Evolutionary conservation across 2,797 vertebrate genomes (phyloP), one percentile per base, ranked within the genome.

Genomic region (Lepilemur septentrionalis): DNA sequence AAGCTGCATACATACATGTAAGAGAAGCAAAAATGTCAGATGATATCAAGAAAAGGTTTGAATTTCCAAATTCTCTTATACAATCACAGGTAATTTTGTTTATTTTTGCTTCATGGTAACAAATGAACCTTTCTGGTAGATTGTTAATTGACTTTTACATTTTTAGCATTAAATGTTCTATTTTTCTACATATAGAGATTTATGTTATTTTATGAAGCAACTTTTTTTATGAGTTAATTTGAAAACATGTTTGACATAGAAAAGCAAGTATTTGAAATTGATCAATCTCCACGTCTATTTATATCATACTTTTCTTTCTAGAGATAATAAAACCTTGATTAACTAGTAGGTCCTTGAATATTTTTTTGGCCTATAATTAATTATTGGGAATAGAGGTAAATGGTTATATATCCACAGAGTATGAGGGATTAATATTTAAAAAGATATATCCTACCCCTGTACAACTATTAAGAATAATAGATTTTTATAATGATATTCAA

Each of bases 21-120:
- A 97, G 65, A 95, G 83, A 97, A 93, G 70, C 95, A 97, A 97
- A 98, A 95, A 99, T 99, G 99, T 99, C 98, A 88, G 99, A 99
- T 97, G 98, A 98, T 97, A 98, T 99, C 96, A 99, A 98, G 98
- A 99, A 98, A 61, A 98, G 98, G n/a, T 99, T 99, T 97, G 99
- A 99, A 94, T 99, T 99, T 98, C 99, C 99, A 97, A 99, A 99
- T 98, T 98, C 99, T 11, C 97, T 99, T 97, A 98, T 99, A 96
- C 99, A 99, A 93, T 99, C 99, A 79, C 99, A 99, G 99, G 99
- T 99, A 98, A 98, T 97, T 94, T 94, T 85, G 61, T 83, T 85
- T 95, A 67, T 94, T 93, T 96, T 93, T 96, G n/a, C 17, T 94
- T 94, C 28, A 63, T 96, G 78, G 43, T 84, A 95, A 88, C n/a